Evolutionary conservation across 2,113 vertebrate genomes (phyloP).

Genomic region (Prionailurus bengalensis): DNA sequence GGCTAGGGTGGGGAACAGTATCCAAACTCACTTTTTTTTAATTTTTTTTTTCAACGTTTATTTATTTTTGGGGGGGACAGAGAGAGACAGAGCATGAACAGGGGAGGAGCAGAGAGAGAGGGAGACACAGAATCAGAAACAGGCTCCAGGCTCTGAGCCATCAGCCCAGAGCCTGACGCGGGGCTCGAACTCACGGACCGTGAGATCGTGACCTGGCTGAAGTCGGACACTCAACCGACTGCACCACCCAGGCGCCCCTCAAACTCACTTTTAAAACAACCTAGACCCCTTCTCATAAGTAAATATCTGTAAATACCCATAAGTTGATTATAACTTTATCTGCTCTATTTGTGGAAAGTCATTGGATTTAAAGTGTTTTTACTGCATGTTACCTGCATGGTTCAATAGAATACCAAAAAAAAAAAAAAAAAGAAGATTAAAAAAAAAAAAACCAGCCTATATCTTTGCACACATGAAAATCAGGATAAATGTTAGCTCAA

Average conservation of each 20-base stretch:
- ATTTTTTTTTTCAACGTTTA: no score
- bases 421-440: not conserved
- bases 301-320: not conserved
- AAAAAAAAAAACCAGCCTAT: fast-evolving
- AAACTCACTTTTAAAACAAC: not conserved
- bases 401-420: not conserved
- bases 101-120: no score
- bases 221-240: no score
- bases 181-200: no score
- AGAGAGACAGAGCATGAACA: no score
- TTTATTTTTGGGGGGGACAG: no score
- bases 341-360: not conserved
- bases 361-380: not conserved
- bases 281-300: not conserved
- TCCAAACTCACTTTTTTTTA: not conserved
- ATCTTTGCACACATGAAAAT: not conserved
- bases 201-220: no score
- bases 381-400: not conserved
- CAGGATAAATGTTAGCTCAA: not conserved
- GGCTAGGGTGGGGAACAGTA: not conserved
- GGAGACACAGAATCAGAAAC: no score
- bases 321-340: not conserved
- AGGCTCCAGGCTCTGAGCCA: no score
- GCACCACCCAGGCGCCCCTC: not conserved
- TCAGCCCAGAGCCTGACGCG: no score